Evolutionary conservation across 2,797 vertebrate genomes (phyloP), one percentile per base, ranked within the genome.

Genomic region (Megaceryle alcyon): DNA sequence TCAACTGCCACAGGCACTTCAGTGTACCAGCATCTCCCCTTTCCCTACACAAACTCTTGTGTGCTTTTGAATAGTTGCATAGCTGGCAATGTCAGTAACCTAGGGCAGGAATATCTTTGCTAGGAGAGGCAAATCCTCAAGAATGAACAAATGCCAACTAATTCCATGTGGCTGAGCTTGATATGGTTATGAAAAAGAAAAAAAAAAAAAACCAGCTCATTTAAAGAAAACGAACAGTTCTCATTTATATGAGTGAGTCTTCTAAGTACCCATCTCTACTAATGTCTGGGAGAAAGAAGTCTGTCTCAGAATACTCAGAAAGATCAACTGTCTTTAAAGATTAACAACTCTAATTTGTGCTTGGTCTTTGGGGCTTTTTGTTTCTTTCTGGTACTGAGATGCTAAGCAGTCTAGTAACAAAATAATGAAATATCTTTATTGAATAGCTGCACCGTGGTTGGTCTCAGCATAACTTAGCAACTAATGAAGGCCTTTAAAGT

Each of bases 391-490:
- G 43, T 95, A 54, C 78, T 70, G 82, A 95, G 65, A 76, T 49
- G 76, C 41, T 92, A 78, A 90, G 54, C 56, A 89, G 73, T 46
- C 77, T 73, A 51, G 66, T 80, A 89, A 89, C 28, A 82, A 83
- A 94, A 91, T 68, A 91, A 90, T 93, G 57, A 48, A 86, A 76
- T 88, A 78, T 80, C 85, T 90, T 94, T 89, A 68, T 73, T 94
- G 90, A 89, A 93, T 76, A 85, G 76, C 49, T 84, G 64, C 54
- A 8, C 64, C 49, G 71, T 81, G 69, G 69, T 93, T 88, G 90
- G 90, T 96, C 94, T 94, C 65, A 73, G 69, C 71, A 96, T 76
- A 82, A 78, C 35, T 91, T 94, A 78, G 86, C 65, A 96, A 94
- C 80, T 81, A 94, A 87, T 44, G 69, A 92, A 92, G 78, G 71